A percentile compares a stretch with the other conserved stretches of the same genome.
These are phyloP conservation scores for Holothuria scabra DNA, from an alignment of 53 echinoderm and acorn worm genomes.

Conservation along the genomic window DNA sequence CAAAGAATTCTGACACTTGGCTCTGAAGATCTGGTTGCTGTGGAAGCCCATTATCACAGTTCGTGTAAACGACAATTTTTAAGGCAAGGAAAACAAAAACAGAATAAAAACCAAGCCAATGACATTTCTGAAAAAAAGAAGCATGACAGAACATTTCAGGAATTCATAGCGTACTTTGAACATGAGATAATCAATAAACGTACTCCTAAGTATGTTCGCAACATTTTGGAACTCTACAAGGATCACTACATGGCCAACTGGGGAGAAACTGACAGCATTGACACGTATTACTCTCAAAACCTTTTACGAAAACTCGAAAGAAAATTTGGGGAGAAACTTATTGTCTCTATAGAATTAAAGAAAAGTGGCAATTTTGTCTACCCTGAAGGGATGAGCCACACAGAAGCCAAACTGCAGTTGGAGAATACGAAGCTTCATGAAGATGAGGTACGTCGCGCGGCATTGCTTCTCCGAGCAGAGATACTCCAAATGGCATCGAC, in stretches of 20 bases:
- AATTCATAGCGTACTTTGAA: conserved; percentile 38
- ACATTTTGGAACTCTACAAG: conserved; percentile 55
- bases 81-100: no score
- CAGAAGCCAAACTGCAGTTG: conserved; percentile 39
- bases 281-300: conserved; percentile 12
- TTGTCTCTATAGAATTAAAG: conserved; percentile 48
- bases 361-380: conserved; percentile 42
- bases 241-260: conserved; percentile 53
- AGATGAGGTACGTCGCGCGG: conserved; percentile 46
- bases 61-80: conserved; percentile 40
- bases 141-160: conserved; percentile 51
- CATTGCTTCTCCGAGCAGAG: conserved; percentile 53
- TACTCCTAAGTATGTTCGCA: conserved; percentile 52
- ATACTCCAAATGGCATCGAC: conserved; percentile 50
- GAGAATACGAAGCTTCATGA: conserved; percentile 29
- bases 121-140: conserved; percentile 16
- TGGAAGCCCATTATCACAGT: conserved; percentile 56
- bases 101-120: no score
- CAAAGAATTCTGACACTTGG: conserved; percentile 36
- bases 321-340: conserved; percentile 40
- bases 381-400: conserved; percentile 51
- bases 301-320: conserved; percentile 35
- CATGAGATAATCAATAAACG: conserved; percentile 46
- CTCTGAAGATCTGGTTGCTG: conserved; percentile 52
- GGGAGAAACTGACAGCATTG: conserved; percentile 41